Evolutionary conservation across 2,888 invertebrate species (phyloP).

Genomic region (Calameuta filiformis): DNA sequence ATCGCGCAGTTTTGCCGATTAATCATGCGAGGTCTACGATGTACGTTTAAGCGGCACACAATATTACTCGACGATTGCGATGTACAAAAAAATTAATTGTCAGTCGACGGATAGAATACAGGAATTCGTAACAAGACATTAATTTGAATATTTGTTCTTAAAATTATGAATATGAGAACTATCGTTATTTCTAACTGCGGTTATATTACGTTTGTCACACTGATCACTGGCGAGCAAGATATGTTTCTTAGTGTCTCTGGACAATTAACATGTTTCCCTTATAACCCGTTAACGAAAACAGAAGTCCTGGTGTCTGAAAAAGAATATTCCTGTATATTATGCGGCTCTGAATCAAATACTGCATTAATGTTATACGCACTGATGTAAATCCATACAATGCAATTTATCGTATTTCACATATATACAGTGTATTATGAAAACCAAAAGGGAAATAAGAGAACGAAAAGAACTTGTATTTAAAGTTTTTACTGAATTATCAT

Average conservation of each 20-base stretch:
- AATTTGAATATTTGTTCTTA: too few relatives aligned
- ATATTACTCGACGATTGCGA: too few relatives aligned
- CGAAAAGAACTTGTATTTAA: not conserved
- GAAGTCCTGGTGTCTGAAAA: too few relatives aligned
- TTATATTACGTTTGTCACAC: not conserved
- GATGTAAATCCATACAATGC: not conserved
- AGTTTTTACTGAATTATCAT: not conserved
- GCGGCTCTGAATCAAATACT: not conserved
- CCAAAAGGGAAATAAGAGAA: not conserved
- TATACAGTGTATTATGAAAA: not conserved
- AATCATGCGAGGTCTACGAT: not conserved
- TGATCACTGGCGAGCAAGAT: not conserved
- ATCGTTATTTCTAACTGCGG: too few relatives aligned
- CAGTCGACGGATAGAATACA: too few relatives aligned
- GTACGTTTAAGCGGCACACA: too few relatives aligned
- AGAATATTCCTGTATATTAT: not conserved
- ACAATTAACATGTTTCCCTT: not conserved
- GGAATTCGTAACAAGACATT: too few relatives aligned
- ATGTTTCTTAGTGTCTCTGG: not conserved
- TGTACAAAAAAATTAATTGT: too few relatives aligned
- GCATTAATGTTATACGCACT: not conserved
- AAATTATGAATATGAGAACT: too few relatives aligned
- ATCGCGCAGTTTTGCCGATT: not conserved
- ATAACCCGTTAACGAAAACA: not conserved
- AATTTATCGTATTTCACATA: not conserved